phyloP scores from a whole-genome alignment of 2,888 invertebrate species.

The Oligia strigilis region DNA sequence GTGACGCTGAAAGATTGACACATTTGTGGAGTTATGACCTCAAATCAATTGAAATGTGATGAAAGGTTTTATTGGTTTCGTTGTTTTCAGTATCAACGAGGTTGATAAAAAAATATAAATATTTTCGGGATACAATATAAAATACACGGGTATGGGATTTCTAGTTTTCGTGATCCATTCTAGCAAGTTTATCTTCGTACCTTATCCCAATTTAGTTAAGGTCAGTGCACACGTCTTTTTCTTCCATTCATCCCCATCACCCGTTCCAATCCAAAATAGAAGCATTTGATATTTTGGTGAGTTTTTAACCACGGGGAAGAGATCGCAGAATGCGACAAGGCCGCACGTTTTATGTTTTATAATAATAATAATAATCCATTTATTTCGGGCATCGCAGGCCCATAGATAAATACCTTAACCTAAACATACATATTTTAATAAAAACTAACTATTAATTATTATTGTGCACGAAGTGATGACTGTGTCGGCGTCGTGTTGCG shows the following conservation, averaged over 20 bases:
- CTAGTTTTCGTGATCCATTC: neutral
- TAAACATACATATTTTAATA: too few species aligned
- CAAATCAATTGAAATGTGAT: constrained; percentile 29
- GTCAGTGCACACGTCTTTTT: neutral
- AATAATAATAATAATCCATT: too few species aligned
- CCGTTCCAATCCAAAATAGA: neutral
- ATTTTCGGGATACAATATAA: neutral
- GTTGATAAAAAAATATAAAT: neutral
- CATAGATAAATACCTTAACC: too few species aligned
- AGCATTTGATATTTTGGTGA: neutral
- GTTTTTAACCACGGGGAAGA: neutral
- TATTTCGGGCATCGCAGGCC: too few species aligned
- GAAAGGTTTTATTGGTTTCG: neutral
- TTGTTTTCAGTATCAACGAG: neutral
- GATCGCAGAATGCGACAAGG: neutral
- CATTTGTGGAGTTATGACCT: constrained; percentile 22
- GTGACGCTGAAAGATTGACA: constrained; percentile 31
- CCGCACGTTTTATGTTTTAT: neutral
- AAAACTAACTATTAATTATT: too few species aligned
- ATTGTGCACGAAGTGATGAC: too few species aligned
- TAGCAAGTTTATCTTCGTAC: neutral
- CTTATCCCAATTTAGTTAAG: neutral
- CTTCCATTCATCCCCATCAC: neutral
- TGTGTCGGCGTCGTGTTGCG: too few species aligned
- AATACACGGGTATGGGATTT: neutral